A percentile compares a stretch with the other conserved stretches of the same genome.
phyloP scores from a whole-genome alignment of 2,797 vertebrate species.

The Potorous gilbertii region DNA sequence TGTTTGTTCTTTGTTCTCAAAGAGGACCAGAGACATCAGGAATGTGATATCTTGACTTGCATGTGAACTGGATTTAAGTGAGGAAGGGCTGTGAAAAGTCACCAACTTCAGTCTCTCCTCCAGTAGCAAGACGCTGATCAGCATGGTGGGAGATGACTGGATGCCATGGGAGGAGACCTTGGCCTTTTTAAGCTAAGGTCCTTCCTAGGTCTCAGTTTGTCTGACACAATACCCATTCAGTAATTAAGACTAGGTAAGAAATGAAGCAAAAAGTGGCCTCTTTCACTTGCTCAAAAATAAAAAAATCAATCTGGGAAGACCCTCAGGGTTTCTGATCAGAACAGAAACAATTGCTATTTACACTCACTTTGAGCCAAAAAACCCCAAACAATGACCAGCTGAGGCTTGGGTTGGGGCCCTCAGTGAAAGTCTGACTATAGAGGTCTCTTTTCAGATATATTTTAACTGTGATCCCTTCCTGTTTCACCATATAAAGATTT shows the following conservation, averaged over 20 bases:
- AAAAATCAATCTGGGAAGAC: neutral
- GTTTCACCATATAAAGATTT: neutral
- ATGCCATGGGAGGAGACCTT: neutral
- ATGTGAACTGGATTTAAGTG: neutral
- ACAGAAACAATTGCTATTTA: neutral
- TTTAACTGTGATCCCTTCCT: neutral
- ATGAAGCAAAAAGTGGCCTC: neutral
- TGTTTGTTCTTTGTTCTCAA: neutral
- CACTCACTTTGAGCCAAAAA: neutral
- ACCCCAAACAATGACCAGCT: neutral
- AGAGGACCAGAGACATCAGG: no score
- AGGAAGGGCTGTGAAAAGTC: neutral
- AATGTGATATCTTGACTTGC: neutral
- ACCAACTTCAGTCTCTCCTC: neutral
- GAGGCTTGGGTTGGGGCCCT: neutral
- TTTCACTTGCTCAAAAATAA: neutral
- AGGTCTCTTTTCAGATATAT: neutral
- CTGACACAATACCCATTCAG: neutral
- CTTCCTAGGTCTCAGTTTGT: neutral
- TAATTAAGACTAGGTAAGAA: neutral
- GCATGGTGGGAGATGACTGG: neutral
- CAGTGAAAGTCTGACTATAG: neutral
- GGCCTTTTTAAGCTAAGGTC: neutral
- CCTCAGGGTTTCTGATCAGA: neutral
- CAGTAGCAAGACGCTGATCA: no score